These are phyloP conservation scores for Hypomecis punctinalis DNA, from an alignment of 2,888 invertebrate species.

Conservation along the genomic window DNA sequence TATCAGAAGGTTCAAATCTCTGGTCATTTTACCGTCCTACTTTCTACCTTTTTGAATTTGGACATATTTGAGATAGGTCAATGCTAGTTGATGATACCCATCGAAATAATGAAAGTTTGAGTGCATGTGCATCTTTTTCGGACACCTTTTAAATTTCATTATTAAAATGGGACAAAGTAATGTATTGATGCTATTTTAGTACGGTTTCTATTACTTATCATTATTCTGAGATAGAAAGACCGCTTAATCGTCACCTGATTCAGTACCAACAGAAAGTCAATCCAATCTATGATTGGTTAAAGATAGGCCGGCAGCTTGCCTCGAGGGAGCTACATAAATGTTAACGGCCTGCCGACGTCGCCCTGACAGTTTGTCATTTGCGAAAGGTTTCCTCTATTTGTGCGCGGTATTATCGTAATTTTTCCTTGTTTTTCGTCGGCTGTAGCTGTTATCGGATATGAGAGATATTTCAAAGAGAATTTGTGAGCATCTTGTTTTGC, in stretches of 20 bases:
- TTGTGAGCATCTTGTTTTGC: slow-evolving; percentile 3
- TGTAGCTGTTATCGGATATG: slow-evolving; percentile 31
- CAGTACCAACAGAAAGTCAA: not conserved
- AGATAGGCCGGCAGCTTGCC: slow-evolving; percentile 66
- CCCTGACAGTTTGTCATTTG: slow-evolving; percentile 43
- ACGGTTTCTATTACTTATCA: no score
- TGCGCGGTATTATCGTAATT: slow-evolving; percentile 28
- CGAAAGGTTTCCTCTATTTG: slow-evolving; percentile 44
- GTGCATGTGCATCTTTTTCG: no score
- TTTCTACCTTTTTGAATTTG: no score
- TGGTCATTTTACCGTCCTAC: no score
- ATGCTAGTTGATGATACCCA: no score
- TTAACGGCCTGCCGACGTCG: slow-evolving; percentile 57
- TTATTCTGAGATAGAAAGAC: no score
- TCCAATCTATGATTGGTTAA: slow-evolving; percentile 62
- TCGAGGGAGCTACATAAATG: slow-evolving; percentile 66
- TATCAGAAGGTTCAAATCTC: no score
- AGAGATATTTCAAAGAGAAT: slow-evolving; percentile 14
- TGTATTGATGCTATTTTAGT: no score
- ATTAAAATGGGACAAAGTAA: no score
- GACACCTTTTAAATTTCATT: no score
- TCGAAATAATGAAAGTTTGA: no score
- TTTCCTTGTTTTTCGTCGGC: slow-evolving; percentile 22
- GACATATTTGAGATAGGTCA: no score
- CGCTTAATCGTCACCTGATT: not conserved